A percentile compares a stretch with the other conserved stretches of the same genome.
These are phyloP conservation scores for Rhombomys opimus DNA, from an alignment of 2,113 vertebrate species.

Conservation along the genomic window DNA sequence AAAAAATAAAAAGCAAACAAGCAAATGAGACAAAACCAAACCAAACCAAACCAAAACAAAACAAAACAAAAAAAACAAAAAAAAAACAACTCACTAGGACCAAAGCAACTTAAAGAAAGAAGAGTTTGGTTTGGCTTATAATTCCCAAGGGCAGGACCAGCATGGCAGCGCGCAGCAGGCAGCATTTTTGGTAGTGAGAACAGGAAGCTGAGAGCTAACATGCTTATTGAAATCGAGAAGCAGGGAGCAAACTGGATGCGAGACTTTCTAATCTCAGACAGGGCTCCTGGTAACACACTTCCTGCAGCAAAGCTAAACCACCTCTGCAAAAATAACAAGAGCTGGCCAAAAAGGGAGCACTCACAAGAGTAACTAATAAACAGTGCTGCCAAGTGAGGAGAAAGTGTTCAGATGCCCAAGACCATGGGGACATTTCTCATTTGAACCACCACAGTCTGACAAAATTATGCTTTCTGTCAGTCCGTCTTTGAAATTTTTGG, in stretches of 20 bases:
- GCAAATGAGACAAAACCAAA: background rate
- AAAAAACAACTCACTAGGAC: background rate
- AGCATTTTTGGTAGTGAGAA: background rate
- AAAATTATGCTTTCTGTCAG: constrained; percentile 32
- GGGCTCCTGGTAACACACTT: background rate
- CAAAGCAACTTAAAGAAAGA: background rate
- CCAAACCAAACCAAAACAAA: no score
- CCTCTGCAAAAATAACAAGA: no score
- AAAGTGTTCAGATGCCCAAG: background rate
- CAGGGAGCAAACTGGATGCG: background rate
- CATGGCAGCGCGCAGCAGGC: background rate
- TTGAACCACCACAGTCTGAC: background rate
- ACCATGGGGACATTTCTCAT: background rate
- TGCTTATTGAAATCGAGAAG: background rate
- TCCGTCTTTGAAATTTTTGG: background rate
- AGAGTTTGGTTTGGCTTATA: background rate
- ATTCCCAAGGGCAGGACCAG: background rate
- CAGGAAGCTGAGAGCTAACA: background rate
- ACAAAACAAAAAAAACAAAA: background rate
- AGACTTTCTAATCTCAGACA: background rate
- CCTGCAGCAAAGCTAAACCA: background rate
- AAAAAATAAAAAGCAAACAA: background rate
- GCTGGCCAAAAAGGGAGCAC: no score
- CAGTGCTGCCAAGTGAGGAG: background rate
- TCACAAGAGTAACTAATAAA: no score